Conservation (phyloP, 2,113 vertebrate species). For the Serranochromis macrocephalus region DNA sequence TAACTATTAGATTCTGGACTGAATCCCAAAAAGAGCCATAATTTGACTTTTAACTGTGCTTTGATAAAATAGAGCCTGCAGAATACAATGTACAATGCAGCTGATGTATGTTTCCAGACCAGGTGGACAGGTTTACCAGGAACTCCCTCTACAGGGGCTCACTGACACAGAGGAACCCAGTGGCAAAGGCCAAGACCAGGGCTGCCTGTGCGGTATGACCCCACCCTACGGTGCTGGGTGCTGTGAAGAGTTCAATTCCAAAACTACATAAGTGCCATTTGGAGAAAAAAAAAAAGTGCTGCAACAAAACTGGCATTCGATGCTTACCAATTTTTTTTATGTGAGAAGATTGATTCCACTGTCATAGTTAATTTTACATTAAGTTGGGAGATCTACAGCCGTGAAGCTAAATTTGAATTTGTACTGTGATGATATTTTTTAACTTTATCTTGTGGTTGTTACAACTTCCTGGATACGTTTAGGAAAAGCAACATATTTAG, state of each 20-base stretch:
- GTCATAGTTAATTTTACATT: not conserved
- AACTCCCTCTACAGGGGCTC: constrained; percentile 76
- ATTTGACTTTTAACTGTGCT: not conserved
- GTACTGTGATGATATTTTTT: not conserved
- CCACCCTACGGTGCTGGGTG: not conserved
- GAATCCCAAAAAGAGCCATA: not conserved
- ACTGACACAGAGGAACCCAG: constrained; percentile 81
- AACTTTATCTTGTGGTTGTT: not conserved
- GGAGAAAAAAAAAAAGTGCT: not conserved
- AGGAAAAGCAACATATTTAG: not conserved
- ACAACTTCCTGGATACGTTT: not conserved
- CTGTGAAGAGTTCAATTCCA: constrained; percentile 13
- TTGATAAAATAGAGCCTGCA: not conserved
- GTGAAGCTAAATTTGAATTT: not conserved
- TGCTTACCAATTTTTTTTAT: not conserved
- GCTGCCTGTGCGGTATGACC: constrained; percentile 46
- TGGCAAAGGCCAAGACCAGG: constrained; percentile 49
- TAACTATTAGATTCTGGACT: not conserved
- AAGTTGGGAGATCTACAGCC: not conserved
- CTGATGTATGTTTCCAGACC: constrained; percentile 47
- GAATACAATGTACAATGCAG: not conserved
- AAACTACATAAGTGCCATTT: not conserved
- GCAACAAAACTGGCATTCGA: not conserved
- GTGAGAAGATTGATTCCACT: not conserved
- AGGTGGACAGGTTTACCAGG: constrained; percentile 63